Evolutionary conservation across 2,113 vertebrate species (phyloP).

Genomic region (Furnarius figulus): DNA sequence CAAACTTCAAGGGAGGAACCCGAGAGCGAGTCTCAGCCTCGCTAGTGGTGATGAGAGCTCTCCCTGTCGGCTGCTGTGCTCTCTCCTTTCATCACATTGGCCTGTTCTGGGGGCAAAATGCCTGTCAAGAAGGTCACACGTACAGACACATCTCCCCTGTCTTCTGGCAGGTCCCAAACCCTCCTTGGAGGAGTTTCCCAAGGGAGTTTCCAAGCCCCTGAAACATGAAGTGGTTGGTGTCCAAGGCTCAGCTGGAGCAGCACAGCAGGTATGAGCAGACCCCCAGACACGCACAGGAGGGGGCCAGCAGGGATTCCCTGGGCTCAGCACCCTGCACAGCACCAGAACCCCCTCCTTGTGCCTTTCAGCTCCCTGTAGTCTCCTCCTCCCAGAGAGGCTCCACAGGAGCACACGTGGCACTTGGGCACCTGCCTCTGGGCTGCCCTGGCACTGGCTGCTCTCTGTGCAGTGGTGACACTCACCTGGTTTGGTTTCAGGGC

Average conservation of each 20-base stretch:
- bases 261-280: slow-evolving; percentile 74
- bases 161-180: slow-evolving; percentile 50
- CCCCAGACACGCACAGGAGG: background rate
- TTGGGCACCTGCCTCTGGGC: background rate
- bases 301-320: accelerated
- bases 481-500: slow-evolving; percentile 71
- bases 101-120: accelerated
- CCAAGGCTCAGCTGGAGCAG: slow-evolving; percentile 62
- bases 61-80: background rate
- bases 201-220: slow-evolving; percentile 70
- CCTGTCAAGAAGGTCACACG: background rate
- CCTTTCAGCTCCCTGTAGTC: background rate
- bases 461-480: background rate
- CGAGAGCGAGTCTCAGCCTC: accelerated
- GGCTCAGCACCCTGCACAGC: background rate
- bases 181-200: slow-evolving; percentile 77
- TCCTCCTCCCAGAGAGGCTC: background rate
- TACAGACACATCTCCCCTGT: accelerated
- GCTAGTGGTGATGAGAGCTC: background rate
- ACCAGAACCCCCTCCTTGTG: background rate
- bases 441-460: background rate
- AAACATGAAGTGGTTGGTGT: slow-evolving; percentile 72
- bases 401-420: background rate
- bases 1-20: background rate
- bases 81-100: background rate